phyloP scores from a whole-genome alignment of 2,113 vertebrate species.

The Felis chaus region DNA sequence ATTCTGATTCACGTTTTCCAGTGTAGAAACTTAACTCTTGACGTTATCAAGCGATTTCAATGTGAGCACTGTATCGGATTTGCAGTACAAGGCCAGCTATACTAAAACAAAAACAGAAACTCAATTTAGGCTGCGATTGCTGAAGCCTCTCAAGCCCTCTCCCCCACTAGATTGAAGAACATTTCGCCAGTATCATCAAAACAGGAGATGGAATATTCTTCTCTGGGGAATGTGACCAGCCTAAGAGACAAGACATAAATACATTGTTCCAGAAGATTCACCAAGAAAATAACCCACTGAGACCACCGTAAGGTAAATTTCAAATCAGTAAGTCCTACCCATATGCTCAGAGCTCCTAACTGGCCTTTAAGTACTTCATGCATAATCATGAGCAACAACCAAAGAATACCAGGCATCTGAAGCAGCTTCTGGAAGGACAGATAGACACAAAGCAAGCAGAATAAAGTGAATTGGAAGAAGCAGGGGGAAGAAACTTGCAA shows the following conservation, averaged over 20 bases:
- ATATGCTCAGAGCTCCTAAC: background rate
- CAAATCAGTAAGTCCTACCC: background rate
- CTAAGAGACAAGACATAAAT: slow-evolving; percentile 33
- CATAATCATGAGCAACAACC: background rate
- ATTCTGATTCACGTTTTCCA: background rate
- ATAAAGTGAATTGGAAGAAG: background rate
- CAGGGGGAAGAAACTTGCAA: background rate
- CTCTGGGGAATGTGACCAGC: background rate
- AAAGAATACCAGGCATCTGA: background rate
- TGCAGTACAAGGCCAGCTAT: background rate
- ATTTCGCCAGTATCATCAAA: background rate
- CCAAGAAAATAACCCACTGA: background rate
- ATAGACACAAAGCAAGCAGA: background rate
- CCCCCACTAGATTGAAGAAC: background rate
- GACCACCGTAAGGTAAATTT: background rate
- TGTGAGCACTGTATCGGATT: background rate
- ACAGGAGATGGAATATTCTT: background rate
- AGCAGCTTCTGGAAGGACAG: slow-evolving; percentile 17
- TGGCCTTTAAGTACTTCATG: background rate
- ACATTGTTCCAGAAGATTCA: background rate
- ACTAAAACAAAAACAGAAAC: background rate
- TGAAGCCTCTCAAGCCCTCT: background rate
- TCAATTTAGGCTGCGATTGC: background rate
- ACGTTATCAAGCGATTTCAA: background rate
- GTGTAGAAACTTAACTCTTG: background rate